These are phyloP conservation scores for Cephus pulcher DNA, from an alignment of 2,888 invertebrate species.

Conservation along the genomic window DNA sequence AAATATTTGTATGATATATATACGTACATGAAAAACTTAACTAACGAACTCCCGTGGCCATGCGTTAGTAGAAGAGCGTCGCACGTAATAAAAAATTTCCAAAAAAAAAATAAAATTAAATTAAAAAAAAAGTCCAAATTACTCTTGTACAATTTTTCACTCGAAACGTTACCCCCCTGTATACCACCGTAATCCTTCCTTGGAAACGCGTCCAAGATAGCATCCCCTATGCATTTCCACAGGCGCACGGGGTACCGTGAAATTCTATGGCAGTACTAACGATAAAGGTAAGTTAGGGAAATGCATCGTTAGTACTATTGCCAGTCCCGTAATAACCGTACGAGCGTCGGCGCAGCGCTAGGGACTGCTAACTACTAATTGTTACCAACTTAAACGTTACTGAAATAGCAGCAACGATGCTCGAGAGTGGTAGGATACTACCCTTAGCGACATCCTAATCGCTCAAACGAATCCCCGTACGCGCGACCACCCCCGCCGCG, in stretches of 20 bases:
- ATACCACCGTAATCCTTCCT: background rate
- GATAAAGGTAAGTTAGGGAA: conserved; percentile 56
- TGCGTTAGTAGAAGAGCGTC: background rate
- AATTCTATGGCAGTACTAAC: conserved; percentile 51
- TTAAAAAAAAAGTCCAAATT: background rate
- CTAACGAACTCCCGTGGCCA: background rate
- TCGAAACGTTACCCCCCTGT: too few relatives aligned
- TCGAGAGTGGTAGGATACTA: background rate
- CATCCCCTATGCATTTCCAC: background rate
- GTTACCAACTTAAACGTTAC: conserved; percentile 46
- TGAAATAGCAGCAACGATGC: conserved; percentile 34
- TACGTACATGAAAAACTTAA: too few relatives aligned
- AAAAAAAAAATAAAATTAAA: too few relatives aligned
- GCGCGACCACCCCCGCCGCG: too few relatives aligned
- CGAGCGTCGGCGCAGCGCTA: conserved; percentile 18
- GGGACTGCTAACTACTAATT: conserved; percentile 51
- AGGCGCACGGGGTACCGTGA: conserved; percentile 18
- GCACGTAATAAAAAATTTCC: background rate
- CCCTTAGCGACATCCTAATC: too few relatives aligned
- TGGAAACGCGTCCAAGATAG: background rate
- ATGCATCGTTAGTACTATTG: conserved; percentile 56
- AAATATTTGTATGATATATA: too few relatives aligned
- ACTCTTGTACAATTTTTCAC: too few relatives aligned
- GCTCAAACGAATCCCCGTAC: too few relatives aligned
- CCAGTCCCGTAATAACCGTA: conserved; percentile 46